These are phyloP conservation scores for Geotrupes spiniger DNA, from an alignment of 2,888 invertebrate genomes.

Conservation along the genomic window DNA sequence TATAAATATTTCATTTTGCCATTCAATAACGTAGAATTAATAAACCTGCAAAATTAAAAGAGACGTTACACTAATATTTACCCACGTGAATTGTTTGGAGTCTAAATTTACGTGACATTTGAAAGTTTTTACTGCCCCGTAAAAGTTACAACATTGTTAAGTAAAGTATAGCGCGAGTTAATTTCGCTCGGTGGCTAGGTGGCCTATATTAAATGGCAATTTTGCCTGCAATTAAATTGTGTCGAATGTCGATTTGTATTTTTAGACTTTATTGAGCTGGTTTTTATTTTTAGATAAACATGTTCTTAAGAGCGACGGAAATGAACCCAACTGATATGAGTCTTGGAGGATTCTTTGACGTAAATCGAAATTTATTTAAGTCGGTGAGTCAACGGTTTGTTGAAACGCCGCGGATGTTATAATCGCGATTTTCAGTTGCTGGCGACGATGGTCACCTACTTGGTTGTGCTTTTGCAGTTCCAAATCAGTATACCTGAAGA, in stretches of 20 bases:
- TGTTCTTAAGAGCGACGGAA: slow-evolving; percentile 73
- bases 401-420: background rate
- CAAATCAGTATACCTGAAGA: slow-evolving; percentile 73
- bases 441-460: slow-evolving; percentile 74
- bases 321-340: slow-evolving; percentile 75
- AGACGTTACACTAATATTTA: too few species aligned
- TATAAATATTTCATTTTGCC: too few species aligned
- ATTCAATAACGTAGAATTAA: too few species aligned
- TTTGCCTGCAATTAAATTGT: too few species aligned
- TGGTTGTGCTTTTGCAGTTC: slow-evolving; percentile 71
- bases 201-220: too few species aligned
- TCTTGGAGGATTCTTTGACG: slow-evolving; percentile 70
- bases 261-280: slow-evolving; percentile 4
- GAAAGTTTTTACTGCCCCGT: too few species aligned
- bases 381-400: slow-evolving; percentile 54
- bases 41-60: too few species aligned
- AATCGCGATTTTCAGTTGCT: slow-evolving; percentile 55
- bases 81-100: too few species aligned
- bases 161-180: too few species aligned
- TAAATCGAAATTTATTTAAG: slow-evolving; percentile 70
- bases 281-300: slow-evolving; percentile 55
- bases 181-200: background rate
- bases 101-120: too few species aligned
- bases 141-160: too few species aligned
- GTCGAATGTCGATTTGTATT: background rate